Base-by-base conservation (phyloP, 2,888 invertebrate species). In the Hecatera dysodea region DNA sequence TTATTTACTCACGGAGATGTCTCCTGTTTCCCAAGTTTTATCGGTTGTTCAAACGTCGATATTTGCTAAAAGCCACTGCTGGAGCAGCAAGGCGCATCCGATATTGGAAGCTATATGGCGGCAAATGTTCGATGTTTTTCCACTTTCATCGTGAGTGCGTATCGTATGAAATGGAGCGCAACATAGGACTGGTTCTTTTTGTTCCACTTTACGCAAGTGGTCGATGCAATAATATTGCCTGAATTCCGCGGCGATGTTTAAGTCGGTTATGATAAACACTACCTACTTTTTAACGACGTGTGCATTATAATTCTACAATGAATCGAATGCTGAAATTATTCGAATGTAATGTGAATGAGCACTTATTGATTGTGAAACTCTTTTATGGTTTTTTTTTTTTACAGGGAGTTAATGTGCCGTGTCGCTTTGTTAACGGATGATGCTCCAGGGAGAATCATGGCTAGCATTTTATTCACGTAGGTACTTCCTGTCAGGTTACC, bases 121-220 rank as follows among this genome's bases (percentile, higher is more conserved):
- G 75, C 69, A 68, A 77, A 76, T 78, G 73, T 81, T 83, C 83
- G 77, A 84, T 81, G 78, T 88, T 67, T 87, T 88, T 85, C 89
- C 85, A 87, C 83, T 89, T 91, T 89, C 87, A 87, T 87, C 86
- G 87, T 80, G 84, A 86, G 83, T 84, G 80, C 68, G 82, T 84
- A 84, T 80, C 86, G 86, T 82, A 90, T 91, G 92, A 94, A 95
- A 94, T 93, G 90, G 95, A 94, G 93, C 94, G 94, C 86, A 92
- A 91, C 86, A 81, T 78, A 86, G 87, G 90, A 92, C 94, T 91
- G 91, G 93, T 93, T 92, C 81, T 87, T 89, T 91, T 89, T 84
- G 89, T 89, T 86, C 89, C 83, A 88, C 85, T 93, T 94, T 95
- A 92, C 94, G 94, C 94, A 95, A 95, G 90, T 84, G 81, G 84